Percentiles rank a stretch among this genome's conserved stretches.
Evolutionary conservation across 2,797 vertebrate genomes (phyloP).

Genomic region (Setipinna tenuifilis): DNA sequence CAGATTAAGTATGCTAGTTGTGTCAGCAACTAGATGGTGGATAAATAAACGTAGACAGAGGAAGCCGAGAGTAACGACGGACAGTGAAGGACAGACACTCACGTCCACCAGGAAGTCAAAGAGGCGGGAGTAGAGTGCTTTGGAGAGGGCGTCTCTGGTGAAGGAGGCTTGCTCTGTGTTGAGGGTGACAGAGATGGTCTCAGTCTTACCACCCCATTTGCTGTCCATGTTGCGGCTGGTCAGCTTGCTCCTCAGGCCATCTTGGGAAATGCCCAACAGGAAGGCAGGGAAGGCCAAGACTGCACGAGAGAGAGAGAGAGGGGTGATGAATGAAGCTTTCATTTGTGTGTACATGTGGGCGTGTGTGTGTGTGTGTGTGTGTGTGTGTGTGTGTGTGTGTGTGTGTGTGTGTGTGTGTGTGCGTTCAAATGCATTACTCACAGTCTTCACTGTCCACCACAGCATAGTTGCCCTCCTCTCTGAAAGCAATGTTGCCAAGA

Average conservation of each 20-base stretch:
- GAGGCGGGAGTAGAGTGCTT: slow-evolving; percentile 79
- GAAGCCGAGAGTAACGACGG: no score
- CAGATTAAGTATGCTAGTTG: no score
- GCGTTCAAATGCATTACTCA: slow-evolving; percentile 59
- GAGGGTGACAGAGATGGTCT: slow-evolving; percentile 80
- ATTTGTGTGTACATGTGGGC: background rate
- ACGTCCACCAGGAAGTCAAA: slow-evolving; percentile 84
- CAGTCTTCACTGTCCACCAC: slow-evolving; percentile 82
- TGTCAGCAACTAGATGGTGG: no score
- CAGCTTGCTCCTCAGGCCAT: slow-evolving; percentile 76
- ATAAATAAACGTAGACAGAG: no score
- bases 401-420: slow-evolving; percentile 13
- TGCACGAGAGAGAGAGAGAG: slow-evolving; percentile 47
- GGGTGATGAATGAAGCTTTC: background rate
- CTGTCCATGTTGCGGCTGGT: slow-evolving; percentile 84
- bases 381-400: slow-evolving; percentile 35
- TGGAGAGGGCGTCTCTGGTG: slow-evolving; percentile 80
- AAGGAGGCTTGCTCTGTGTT: slow-evolving; percentile 82
- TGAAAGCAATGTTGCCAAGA: slow-evolving; percentile 82
- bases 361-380: slow-evolving; percentile 16
- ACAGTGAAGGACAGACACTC: slow-evolving; percentile 48
- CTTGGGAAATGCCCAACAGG: slow-evolving; percentile 78
- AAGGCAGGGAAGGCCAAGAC: slow-evolving; percentile 81
- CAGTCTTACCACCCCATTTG: slow-evolving; percentile 81
- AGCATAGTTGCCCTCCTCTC: slow-evolving; percentile 83